Base-by-base conservation (phyloP, 2,797 vertebrate species). In the Spea hammondii region DNA sequence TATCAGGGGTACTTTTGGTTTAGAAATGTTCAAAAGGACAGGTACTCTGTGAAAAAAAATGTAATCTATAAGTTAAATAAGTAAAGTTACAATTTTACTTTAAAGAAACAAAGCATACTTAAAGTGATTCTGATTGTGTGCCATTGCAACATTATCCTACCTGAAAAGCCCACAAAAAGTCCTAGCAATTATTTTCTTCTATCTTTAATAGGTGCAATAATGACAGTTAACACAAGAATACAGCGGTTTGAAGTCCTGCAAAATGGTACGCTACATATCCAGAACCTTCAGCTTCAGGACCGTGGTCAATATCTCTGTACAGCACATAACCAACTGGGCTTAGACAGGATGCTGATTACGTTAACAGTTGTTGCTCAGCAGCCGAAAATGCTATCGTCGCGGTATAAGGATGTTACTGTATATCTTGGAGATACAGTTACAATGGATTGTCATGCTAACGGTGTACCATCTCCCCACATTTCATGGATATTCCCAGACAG, bases 401-500 rank as follows among this genome's bases (percentile, higher is more conserved):
- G 83, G 4, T 93, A 93, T 70, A 89, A 90, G 83, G 94, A 97
- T 1, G 57, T 92, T 77, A 92, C 92, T 0, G 93, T 94, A 53
- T 90, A 89, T 83, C 87, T 94, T 5, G 95, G 95, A 2, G 91
- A 92, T 44, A 86, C 85, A 1, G 80, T 94, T 3, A 83, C 89
- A 57, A 85, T 98, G 86, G 91, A 94, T 9, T 99, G 97, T 82
- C 85, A 85, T 45, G 93, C 92, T 17, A 90, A 88, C 7, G 97
- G 96, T 0, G 87, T 85, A 9, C 95, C 96, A 0, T 77, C 6
- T 0, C 94, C 96, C 3, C 91, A 84, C 0, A 92, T 96, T 66
- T 94, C 93, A 4, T 98, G 97, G 97, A 83, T 96, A 70, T 93
- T 97, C 10, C 96, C 97, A 0, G 93, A 95, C 0, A 83, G 91